Percentiles rank a stretch among this genome's conserved stretches.
Conservation (phyloP, 2,797 vertebrate genomes). For the Mionectes olivaceus region DNA sequence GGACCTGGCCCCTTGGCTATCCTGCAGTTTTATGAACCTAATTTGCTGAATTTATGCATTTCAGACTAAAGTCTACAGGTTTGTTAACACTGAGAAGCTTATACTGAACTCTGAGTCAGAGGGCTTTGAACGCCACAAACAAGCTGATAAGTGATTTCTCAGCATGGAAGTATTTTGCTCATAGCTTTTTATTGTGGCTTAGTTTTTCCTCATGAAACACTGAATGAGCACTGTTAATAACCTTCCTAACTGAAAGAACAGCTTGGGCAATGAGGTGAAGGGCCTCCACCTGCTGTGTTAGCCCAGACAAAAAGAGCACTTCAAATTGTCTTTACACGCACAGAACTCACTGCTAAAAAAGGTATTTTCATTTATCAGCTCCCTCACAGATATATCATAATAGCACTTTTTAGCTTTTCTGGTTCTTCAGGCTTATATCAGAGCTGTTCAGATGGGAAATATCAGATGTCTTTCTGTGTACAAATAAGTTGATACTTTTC, state of each 20-base stretch:
- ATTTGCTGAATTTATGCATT: neutral
- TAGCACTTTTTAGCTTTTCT: neutral
- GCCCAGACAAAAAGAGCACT: constrained; percentile 6
- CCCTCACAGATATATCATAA: neutral
- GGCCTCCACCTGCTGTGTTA: neutral
- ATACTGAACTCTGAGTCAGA: neutral
- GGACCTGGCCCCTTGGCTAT: fast-evolving
- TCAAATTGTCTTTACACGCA: neutral
- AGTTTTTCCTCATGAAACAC: neutral
- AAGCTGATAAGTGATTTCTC: neutral
- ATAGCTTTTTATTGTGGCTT: neutral
- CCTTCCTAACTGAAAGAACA: neutral
- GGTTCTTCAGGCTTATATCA: neutral
- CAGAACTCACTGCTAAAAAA: neutral
- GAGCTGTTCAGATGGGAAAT: neutral
- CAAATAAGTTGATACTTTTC: neutral
- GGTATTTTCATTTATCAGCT: neutral
- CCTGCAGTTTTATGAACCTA: neutral
- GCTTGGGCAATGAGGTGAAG: neutral
- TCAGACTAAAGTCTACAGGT: neutral
- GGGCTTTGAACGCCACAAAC: neutral
- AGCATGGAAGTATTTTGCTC: neutral
- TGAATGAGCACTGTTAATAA: neutral
- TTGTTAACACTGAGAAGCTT: neutral
- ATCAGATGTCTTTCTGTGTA: neutral